Base-by-base conservation (phyloP, 2,113 vertebrate genomes). In the Origma solitaria region DNA sequence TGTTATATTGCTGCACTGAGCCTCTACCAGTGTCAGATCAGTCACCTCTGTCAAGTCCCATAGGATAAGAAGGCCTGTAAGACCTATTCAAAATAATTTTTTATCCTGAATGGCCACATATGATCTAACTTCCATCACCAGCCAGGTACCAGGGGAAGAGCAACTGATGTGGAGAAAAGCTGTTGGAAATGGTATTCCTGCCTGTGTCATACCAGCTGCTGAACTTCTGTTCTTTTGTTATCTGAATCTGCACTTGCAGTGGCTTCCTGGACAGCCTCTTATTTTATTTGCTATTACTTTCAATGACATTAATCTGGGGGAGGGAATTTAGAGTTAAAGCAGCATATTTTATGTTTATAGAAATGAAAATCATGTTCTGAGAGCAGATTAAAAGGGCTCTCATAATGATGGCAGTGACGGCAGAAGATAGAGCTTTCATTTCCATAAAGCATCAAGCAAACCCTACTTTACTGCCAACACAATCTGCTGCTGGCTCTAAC, bases 401-500 rank as follows among this genome's bases (percentile, higher is more conserved):
- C 81, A n/a, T 92, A 97, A 92, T 72, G 78, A 94, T 81, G 61
- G 61, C 88, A 95, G 42, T 73, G 82, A 96, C 96, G 91, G 73
- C 88, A 96, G 82, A 94, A 97, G 87, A 93, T 30, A 94, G 92
- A 97, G 96, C 88, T 94, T 97, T 90, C 57, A 91, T 94, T 97
- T 97, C 95, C 93, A 96, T 92, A 95, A 96, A 96, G 73, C 86
- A 94, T 88, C 86, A 71, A 83, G 88, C 51, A 93, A 86, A 82
- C 77, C 66, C 71, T 86, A 71, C 85, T 97, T 97, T 96, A 97
- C 95, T 97, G 90, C 87, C 81, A 87, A 77, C 85, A 94, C 94
- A 96, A 95, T 96, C 94, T 98, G 97, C 94, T 44, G 6, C 88
- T 93, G 83, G 66, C 86, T 96, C 94, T 96, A 96, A 97, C 97